phyloP scores from a whole-genome alignment of 2,113 vertebrate genomes.

The Vombatus ursinus region DNA sequence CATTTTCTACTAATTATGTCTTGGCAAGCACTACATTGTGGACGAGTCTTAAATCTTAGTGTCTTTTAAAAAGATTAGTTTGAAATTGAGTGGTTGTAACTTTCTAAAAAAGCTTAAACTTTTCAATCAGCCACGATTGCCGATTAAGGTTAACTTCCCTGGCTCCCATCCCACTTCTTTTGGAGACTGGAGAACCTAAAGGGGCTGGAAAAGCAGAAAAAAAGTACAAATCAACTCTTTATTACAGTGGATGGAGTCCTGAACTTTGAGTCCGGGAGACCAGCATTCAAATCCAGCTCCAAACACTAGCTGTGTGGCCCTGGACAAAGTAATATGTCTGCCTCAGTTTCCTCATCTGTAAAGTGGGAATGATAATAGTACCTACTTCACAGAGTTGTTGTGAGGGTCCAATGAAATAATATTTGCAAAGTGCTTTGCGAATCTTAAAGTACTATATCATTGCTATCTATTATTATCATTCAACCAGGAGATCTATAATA shows the following conservation, averaged over 20 bases:
- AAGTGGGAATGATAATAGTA: not conserved
- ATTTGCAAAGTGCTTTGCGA: too few species aligned
- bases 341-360: not conserved
- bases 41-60: conserved; percentile 71
- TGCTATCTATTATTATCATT: too few species aligned
- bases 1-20: conserved; percentile 77
- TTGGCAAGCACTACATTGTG: conserved; percentile 71
- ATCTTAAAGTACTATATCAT: too few species aligned
- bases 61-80: conserved; percentile 70
- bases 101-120: conserved; percentile 38
- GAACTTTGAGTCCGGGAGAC: not conserved
- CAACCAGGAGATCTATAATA: not conserved
- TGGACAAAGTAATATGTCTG: not conserved
- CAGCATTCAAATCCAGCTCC: not conserved
- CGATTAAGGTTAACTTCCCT: not conserved
- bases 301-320: not conserved
- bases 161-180: not conserved
- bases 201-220: not conserved
- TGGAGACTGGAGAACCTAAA: not conserved
- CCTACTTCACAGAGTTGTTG: not conserved
- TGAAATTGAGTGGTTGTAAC: conserved; percentile 58
- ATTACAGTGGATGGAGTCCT: not conserved
- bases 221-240: not conserved
- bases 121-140: conserved; percentile 28
- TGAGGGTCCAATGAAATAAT: too few species aligned